phyloP scores from a whole-genome alignment of 2,888 invertebrate species.

The Limenitis camilla region DNA sequence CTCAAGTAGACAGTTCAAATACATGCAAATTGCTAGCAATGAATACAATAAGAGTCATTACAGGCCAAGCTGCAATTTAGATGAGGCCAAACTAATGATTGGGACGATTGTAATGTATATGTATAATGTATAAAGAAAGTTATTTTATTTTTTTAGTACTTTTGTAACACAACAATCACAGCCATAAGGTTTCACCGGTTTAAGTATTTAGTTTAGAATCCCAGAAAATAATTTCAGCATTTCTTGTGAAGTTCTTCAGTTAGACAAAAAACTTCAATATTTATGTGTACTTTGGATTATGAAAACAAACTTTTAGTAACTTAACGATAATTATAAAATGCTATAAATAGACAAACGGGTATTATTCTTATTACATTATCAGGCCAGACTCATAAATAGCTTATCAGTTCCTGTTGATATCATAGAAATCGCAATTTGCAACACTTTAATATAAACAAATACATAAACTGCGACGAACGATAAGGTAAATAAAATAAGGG shows the following conservation, averaged over 20 bases:
- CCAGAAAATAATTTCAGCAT: no score
- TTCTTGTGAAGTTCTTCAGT: no score
- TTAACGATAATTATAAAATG: not conserved
- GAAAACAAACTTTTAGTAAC: no score
- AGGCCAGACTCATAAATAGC: not conserved
- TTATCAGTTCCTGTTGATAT: slow-evolving; percentile 13
- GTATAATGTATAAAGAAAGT: no score
- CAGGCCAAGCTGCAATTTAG: slow-evolving; percentile 42
- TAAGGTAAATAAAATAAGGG: no score
- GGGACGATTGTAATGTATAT: slow-evolving; percentile 13
- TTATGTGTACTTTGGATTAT: no score
- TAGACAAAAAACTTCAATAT: no score
- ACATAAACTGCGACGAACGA: not conserved
- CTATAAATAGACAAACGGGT: not conserved
- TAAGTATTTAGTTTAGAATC: no score
- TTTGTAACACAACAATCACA: not conserved
- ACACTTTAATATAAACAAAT: not conserved
- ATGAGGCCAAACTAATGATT: slow-evolving; percentile 40
- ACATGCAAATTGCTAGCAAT: slow-evolving; percentile 49
- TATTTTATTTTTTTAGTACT: not conserved
- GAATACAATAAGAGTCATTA: slow-evolving; percentile 45
- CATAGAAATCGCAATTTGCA: not conserved
- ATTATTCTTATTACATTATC: not conserved
- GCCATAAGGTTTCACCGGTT: no score
- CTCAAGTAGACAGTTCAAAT: slow-evolving; percentile 31